Conservation (phyloP, 2,113 vertebrate genomes). For the Daboia siamensis region DNA sequence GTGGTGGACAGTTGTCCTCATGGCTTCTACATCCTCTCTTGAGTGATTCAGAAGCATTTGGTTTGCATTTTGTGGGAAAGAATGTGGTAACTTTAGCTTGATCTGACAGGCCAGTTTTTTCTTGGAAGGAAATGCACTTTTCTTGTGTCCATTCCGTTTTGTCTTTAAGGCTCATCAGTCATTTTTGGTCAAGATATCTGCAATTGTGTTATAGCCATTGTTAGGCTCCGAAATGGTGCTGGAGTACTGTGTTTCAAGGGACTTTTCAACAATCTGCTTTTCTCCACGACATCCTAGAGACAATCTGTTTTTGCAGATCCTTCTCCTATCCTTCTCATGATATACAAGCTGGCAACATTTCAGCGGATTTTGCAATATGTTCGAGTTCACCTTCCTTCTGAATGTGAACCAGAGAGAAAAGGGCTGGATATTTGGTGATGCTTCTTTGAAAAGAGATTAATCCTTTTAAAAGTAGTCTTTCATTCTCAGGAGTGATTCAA, state of each 20-base stretch:
- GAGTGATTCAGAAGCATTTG: not conserved
- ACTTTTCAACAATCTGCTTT: not conserved
- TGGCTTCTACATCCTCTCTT: not conserved
- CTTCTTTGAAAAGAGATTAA: not conserved
- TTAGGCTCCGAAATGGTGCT: not conserved
- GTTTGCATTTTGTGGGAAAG: conserved; percentile 1
- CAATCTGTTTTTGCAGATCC: not conserved
- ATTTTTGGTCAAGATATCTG: not conserved
- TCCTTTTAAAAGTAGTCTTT: not conserved
- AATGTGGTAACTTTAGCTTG: not conserved
- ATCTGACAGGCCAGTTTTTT: not conserved
- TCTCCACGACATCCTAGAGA: not conserved
- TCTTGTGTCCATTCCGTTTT: not conserved
- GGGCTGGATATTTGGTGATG: not conserved
- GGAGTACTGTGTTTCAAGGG: not conserved
- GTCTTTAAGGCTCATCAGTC: not conserved
- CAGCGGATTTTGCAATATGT: not conserved
- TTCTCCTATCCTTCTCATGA: not conserved
- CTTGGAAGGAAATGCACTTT: not conserved
- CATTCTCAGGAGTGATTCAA: not conserved
- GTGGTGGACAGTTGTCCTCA: not conserved
- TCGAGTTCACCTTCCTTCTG: not conserved
- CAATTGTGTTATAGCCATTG: not conserved
- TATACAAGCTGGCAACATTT: not conserved
- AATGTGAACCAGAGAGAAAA: not conserved